Evolutionary conservation across 2,113 vertebrate species (phyloP).

Genomic region (Rhegmatorhina hoffmannsi): DNA sequence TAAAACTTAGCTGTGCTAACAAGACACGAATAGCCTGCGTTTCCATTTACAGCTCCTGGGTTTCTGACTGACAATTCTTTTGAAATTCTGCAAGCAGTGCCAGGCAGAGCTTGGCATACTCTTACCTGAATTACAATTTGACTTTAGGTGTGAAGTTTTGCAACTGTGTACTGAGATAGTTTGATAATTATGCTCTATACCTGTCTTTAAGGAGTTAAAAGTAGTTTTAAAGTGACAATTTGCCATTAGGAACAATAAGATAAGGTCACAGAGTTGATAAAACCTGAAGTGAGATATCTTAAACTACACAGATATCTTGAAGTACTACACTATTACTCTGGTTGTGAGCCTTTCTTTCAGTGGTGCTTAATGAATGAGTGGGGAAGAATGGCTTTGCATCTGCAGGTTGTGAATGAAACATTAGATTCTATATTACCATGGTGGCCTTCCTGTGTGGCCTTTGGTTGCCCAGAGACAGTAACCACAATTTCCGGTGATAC

Average conservation of each 20-base stretch:
- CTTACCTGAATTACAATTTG: background rate
- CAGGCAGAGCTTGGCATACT: background rate
- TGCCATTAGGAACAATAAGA: background rate
- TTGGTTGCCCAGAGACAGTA: background rate
- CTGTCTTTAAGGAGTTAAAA: background rate
- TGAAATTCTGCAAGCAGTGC: background rate
- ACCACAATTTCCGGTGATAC: background rate
- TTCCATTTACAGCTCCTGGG: background rate
- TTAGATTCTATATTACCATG: background rate
- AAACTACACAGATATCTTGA: background rate
- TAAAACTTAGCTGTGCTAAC: background rate
- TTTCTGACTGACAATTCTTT: background rate
- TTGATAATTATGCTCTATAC: background rate
- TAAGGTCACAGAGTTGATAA: background rate
- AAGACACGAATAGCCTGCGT: rapidly evolving
- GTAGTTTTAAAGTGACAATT: background rate
- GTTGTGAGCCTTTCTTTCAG: background rate
- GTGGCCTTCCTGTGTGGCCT: background rate
- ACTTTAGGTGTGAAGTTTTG: background rate
- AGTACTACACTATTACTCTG: background rate
- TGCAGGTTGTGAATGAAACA: background rate
- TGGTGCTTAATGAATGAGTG: background rate
- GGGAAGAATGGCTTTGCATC: background rate
- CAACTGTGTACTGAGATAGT: background rate
- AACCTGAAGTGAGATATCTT: background rate